Percentiles rank a stretch among this genome's conserved stretches.
phyloP scores from a whole-genome alignment of 2,888 invertebrate genomes.

The Anoplius nigerrimus region DNA sequence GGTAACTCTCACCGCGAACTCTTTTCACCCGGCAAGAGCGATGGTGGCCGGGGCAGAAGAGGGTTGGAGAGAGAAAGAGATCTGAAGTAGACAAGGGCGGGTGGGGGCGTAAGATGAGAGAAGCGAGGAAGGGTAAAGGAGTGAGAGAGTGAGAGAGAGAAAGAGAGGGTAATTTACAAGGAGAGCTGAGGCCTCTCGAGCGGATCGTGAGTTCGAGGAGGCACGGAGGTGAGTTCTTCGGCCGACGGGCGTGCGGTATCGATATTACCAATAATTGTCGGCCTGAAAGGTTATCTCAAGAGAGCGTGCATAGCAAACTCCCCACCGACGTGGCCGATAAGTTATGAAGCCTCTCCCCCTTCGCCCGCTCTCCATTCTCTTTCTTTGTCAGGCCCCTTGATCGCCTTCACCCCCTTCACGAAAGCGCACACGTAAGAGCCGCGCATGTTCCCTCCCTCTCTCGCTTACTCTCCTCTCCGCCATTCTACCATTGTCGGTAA shows the following conservation, averaged over 20 bases:
- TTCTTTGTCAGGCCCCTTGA: constrained; percentile 2
- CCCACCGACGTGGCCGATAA: constrained; percentile 59
- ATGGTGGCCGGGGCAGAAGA: constrained; percentile 1
- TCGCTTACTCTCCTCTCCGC: background rate
- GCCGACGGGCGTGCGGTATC: constrained; percentile 65
- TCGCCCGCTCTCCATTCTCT: constrained; percentile 23
- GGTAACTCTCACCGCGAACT: too few relatives aligned
- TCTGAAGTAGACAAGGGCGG: background rate
- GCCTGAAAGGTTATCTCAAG: constrained; percentile 71
- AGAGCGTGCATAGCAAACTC: constrained; percentile 65
- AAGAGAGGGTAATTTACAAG: constrained; percentile 60
- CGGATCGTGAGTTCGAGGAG: constrained; percentile 62
- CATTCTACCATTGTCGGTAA: background rate
- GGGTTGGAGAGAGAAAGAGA: background rate
- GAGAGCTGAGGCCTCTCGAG: constrained; percentile 63
- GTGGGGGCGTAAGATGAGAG: constrained; percentile 1
- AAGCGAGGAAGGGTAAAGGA: background rate
- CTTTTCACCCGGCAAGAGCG: constrained; percentile 1
- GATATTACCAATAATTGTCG: constrained; percentile 74
- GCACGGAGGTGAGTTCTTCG: constrained; percentile 53
- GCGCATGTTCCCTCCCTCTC: background rate
- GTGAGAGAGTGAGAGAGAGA: background rate
- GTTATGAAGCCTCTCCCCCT: constrained; percentile 58
- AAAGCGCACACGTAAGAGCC: background rate
- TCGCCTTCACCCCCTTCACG: background rate